Base-by-base conservation (phyloP, 1,140 invertebrate genomes). In the Gonatopus flavifemur region DNA sequence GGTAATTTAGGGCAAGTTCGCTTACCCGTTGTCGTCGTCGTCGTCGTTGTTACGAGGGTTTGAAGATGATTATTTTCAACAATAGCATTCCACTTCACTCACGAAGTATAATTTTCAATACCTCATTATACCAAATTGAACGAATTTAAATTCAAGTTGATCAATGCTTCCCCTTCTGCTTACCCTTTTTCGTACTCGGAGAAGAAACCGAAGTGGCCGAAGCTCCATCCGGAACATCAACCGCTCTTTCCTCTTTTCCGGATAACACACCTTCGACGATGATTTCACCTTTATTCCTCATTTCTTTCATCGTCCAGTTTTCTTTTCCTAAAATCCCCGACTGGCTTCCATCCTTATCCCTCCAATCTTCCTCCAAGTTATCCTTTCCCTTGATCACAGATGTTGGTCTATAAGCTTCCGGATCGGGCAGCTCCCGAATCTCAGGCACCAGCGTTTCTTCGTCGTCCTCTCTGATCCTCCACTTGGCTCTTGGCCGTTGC, bases 401-500 rank as follows among this genome's bases (percentile, higher is more conserved):
- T 19, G 43, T 38, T 12, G 25, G 24, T 20, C 12, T 45, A 13
- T 46, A 51, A 21, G n/a, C 31, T 12, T 56, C 51, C 2, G 49
- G 33, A 7, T 57, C 41, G 0, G 44, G 36, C 3, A 50, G 38
- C 2, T 55, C 33, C 3, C 39, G 44, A n/a, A 64, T 56, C 15
- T 59, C 61, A 0, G 61, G 59, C 1, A 66, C 59, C 8, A 66
- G 8, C 0, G 56, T 69, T 8, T 61, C 53, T 33, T 57, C 54
- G 35, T 64, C 63, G 3, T 69, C 69, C 18, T 65, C 63, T 6
- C 55, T 41, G 15, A 69, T 59, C 20, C 45, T 58, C 69, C 63
- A 67, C 35, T 64, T 69, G 0, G 61, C 63, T 31, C 63, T 50
- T 16, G 35, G 56, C 28, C 59, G 57, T 9, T 58, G 40, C 22